These are phyloP conservation scores for Opisthograptis luteolata DNA, from an alignment of 2,888 invertebrate genomes.

Conservation along the genomic window DNA sequence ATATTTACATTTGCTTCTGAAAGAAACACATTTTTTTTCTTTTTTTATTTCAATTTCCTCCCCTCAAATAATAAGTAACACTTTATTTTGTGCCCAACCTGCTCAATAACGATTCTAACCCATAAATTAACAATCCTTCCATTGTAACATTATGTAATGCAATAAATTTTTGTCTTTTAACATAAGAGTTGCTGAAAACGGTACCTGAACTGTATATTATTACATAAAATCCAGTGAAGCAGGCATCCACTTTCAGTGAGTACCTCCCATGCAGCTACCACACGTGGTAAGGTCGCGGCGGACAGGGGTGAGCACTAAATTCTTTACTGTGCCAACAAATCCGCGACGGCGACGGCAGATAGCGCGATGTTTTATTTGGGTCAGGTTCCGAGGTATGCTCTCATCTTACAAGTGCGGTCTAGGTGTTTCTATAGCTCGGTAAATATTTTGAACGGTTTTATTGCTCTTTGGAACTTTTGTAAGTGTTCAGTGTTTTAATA, in stretches of 20 bases:
- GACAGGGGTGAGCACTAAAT: constrained; percentile 65
- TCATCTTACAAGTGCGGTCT: constrained; percentile 48
- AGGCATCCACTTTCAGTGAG: too few relatives aligned
- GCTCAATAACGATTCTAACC: too few relatives aligned
- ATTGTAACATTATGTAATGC: too few relatives aligned
- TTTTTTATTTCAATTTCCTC: too few relatives aligned
- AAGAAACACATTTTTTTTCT: too few relatives aligned
- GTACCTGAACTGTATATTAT: neutral
- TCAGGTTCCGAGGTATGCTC: constrained; percentile 51
- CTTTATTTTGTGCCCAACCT: too few relatives aligned
- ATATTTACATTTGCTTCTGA: too few relatives aligned
- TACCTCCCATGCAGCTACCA: neutral
- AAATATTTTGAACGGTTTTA: constrained; percentile 28
- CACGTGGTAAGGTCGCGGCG: constrained; percentile 44
- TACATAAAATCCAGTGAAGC: too few relatives aligned
- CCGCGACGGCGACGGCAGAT: constrained; percentile 53
- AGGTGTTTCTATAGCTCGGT: constrained; percentile 33
- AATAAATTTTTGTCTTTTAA: too few relatives aligned
- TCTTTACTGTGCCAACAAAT: constrained; percentile 67
- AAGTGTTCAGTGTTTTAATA: neutral
- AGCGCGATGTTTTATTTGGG: constrained; percentile 66
- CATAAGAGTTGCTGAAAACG: too few relatives aligned
- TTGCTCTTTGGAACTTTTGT: constrained; percentile 17
- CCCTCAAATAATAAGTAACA: too few relatives aligned
- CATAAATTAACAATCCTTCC: too few relatives aligned